Evolutionary conservation across 2,888 invertebrate genomes (phyloP).

Genomic region (Eutolmus rufibarbis): DNA sequence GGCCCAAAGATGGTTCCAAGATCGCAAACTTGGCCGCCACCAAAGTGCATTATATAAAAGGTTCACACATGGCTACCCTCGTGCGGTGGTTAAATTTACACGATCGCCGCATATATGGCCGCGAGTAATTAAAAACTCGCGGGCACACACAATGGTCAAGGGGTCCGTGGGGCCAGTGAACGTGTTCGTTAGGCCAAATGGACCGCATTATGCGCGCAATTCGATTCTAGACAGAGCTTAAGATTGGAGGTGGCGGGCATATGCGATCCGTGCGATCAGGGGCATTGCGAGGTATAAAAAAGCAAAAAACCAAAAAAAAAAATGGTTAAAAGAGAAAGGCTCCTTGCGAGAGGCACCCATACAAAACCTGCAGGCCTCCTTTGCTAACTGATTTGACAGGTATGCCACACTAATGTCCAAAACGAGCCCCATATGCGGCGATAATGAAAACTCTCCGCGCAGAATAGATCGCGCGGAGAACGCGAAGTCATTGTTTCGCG

Average conservation of each 20-base stretch:
- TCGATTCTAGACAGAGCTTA: not conserved
- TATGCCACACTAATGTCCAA: slow-evolving; percentile 37
- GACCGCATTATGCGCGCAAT: not conserved
- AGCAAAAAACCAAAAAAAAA: not conserved
- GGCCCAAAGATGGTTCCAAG: slow-evolving; percentile 36
- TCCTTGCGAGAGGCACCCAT: not conserved
- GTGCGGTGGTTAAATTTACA: slow-evolving; percentile 30
- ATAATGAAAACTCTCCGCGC: slow-evolving; percentile 17
- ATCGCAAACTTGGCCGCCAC: slow-evolving; percentile 33
- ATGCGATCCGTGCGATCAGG: not conserved
- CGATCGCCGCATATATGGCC: slow-evolving; percentile 34
- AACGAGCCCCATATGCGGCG: slow-evolving; percentile 29
- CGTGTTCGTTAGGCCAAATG: slow-evolving; percentile 30
- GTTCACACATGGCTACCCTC: slow-evolving; percentile 42
- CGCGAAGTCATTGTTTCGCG: slow-evolving; percentile 28
- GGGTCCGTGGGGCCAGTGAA: slow-evolving; percentile 8
- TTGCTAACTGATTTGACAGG: slow-evolving; percentile 32
- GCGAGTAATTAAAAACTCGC: slow-evolving; percentile 31
- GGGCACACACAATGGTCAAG: slow-evolving; percentile 4
- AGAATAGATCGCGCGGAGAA: not conserved
- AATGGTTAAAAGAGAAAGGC: slow-evolving; percentile 33
- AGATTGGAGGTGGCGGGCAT: not conserved
- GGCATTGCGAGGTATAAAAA: not conserved
- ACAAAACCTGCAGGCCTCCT: slow-evolving; percentile 16
- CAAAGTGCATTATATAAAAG: slow-evolving; percentile 2